Conservation (phyloP, 2,888 invertebrate genomes). For the Bruchidius siliquastri region DNA sequence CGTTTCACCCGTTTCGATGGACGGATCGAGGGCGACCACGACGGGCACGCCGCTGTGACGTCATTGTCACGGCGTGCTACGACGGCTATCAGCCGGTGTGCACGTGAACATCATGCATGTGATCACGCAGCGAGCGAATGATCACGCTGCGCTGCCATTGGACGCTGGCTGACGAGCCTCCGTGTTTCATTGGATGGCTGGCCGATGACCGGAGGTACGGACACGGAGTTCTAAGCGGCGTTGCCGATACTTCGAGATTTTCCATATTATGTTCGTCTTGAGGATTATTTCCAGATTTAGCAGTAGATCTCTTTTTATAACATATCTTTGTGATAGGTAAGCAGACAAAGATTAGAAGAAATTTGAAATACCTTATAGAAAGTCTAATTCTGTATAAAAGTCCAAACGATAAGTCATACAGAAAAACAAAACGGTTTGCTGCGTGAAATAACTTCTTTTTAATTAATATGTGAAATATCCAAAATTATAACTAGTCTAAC, state of each 20-base stretch:
- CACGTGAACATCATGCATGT: constrained; percentile 80
- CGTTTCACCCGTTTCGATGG: constrained; percentile 26
- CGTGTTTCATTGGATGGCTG: constrained; percentile 51
- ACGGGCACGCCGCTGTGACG: constrained; percentile 49
- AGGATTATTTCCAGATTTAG: no score
- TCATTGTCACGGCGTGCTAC: constrained; percentile 60
- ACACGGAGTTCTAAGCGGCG: constrained; percentile 34
- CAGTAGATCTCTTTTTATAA: no score
- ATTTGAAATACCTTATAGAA: no score
- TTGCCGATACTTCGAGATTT: neutral
- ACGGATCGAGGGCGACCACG: constrained; percentile 31
- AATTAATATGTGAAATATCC: no score
- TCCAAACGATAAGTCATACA: no score
- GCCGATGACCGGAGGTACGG: constrained; percentile 48
- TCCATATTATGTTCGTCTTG: no score
- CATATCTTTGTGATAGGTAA: no score
- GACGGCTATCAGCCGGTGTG: constrained; percentile 64
- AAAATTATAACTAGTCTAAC: no score
- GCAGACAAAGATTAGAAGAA: no score
- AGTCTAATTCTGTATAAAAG: no score
- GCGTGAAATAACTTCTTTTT: no score
- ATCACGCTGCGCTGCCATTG: constrained; percentile 42
- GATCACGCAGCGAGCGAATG: constrained; percentile 77
- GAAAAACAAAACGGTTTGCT: no score
- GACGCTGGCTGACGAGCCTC: constrained; percentile 52